Evolutionary conservation across 2,797 vertebrate species (phyloP).

Genomic region (Poecile montanus): DNA sequence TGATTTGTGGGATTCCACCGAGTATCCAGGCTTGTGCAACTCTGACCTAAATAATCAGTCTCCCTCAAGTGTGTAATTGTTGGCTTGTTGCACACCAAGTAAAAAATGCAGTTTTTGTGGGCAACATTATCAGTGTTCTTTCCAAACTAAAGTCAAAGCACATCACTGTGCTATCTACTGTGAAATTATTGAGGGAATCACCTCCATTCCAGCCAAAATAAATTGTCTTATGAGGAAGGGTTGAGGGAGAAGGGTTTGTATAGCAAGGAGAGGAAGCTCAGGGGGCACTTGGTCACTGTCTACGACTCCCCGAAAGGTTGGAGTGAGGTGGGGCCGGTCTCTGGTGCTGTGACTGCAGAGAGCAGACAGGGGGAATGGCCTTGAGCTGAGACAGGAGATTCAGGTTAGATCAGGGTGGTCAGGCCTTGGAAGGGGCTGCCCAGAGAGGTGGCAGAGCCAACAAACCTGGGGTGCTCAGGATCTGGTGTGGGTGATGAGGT

Average conservation of each 20-base stretch:
- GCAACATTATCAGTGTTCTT: not conserved
- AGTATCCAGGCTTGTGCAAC: not conserved
- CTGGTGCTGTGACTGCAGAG: not conserved
- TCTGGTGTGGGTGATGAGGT: not conserved
- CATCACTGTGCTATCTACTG: not conserved
- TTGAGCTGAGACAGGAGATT: not conserved
- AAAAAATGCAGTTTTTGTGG: not conserved
- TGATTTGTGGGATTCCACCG: not conserved
- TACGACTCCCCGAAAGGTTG: not conserved
- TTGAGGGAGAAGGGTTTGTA: not conserved
- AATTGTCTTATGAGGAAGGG: not conserved
- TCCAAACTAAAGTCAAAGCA: not conserved
- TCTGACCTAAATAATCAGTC: not conserved
- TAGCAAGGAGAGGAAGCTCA: not conserved
- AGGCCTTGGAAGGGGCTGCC: not conserved
- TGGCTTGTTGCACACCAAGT: not conserved
- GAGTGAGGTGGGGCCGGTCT: not conserved
- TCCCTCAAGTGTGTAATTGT: not conserved
- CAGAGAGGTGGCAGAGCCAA: not conserved
- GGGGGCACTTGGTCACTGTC: too few species aligned
- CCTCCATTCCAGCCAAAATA: not conserved
- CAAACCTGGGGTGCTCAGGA: not conserved
- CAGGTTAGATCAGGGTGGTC: not conserved
- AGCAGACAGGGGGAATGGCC: not conserved
- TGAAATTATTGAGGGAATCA: not conserved